Percentiles rank a stretch among this genome's conserved stretches.
These are phyloP conservation scores for Cassiopea andromeda DNA, from an alignment of 30 jellyfish, hydroid and myxozoan genomes.

Conservation along the genomic window DNA sequence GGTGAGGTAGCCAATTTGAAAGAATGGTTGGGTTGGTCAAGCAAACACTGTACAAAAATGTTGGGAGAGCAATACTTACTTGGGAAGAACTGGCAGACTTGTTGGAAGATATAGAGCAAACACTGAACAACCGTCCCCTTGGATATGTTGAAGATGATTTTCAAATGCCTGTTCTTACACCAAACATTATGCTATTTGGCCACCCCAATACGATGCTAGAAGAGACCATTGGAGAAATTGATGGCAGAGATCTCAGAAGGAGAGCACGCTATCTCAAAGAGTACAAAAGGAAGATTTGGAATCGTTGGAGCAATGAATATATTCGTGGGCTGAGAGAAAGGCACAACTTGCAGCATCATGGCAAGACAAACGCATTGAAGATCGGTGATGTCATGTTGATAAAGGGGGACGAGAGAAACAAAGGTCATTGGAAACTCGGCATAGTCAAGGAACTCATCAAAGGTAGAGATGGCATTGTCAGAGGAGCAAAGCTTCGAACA, in stretches of 20 bases:
- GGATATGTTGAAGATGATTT: conserved; percentile 78
- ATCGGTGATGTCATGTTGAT: conserved; percentile 38
- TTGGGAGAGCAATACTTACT: too few relatives aligned
- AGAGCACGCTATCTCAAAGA: too few relatives aligned
- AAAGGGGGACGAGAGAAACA: conserved; percentile 30
- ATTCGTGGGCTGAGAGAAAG: conserved; percentile 64
- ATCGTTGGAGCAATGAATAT: conserved; percentile 67
- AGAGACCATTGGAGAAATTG: too few relatives aligned
- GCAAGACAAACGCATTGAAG: neutral
- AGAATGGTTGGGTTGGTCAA: too few relatives aligned
- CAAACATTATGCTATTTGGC: conserved; percentile 62
- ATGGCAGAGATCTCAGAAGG: too few relatives aligned
- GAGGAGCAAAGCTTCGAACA: neutral
- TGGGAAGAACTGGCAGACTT: too few relatives aligned
- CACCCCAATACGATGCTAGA: conserved; percentile 41
- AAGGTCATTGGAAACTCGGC: conserved; percentile 14
- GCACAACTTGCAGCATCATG: conserved; percentile 61
- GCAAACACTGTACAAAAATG: too few relatives aligned
- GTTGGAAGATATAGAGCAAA: conserved; percentile 48
- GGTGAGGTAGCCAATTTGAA: too few relatives aligned
- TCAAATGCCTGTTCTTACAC: conserved; percentile 70
- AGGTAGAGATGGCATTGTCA: too few relatives aligned
- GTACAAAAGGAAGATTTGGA: neutral
- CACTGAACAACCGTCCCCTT: conserved; percentile 76
- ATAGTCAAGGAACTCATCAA: too few relatives aligned